phyloP scores from a whole-genome alignment of 1,140 invertebrate genomes.

The Chrysopa pallens region DNA sequence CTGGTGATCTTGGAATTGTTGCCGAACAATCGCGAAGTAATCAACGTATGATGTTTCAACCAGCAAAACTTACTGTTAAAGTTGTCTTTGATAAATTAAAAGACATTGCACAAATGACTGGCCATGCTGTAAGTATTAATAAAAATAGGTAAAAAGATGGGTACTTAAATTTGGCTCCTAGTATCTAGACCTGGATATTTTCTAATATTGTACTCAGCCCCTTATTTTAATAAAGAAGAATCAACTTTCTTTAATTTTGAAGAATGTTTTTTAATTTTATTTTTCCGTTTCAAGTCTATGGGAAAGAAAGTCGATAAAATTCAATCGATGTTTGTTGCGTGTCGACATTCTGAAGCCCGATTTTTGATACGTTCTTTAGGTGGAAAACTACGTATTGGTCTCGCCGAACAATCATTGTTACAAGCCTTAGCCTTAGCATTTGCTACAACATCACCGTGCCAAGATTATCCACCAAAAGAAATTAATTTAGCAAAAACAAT shows the following conservation, averaged over 20 bases:
- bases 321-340: conserved; percentile 82
- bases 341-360: conserved; percentile 74
- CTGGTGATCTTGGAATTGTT: conserved; percentile 84
- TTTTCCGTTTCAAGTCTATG: conserved; percentile 13
- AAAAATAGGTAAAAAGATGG: too few species aligned
- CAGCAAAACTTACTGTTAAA: conserved; percentile 41
- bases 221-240: too few species aligned
- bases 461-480: conserved; percentile 45
- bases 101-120: conserved; percentile 79
- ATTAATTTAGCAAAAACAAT: conserved; percentile 40
- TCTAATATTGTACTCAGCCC: too few species aligned
- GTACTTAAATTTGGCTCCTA: too few species aligned
- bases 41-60: conserved; percentile 76
- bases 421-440: conserved; percentile 80
- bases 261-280: too few species aligned
- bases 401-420: conserved; percentile 92
- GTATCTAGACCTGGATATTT: too few species aligned
- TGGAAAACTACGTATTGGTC: conserved; percentile 89
- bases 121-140: conserved; percentile 38
- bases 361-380: conserved; percentile 83
- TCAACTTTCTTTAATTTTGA: too few species aligned
- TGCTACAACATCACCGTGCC: conserved; percentile 44
- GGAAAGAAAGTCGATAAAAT: conserved; percentile 86
- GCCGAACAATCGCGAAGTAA: conserved; percentile 78
- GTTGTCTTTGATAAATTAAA: conserved; percentile 74